Base-by-base conservation (phyloP, 2,888 invertebrate species). In the Melanchra persicariae region DNA sequence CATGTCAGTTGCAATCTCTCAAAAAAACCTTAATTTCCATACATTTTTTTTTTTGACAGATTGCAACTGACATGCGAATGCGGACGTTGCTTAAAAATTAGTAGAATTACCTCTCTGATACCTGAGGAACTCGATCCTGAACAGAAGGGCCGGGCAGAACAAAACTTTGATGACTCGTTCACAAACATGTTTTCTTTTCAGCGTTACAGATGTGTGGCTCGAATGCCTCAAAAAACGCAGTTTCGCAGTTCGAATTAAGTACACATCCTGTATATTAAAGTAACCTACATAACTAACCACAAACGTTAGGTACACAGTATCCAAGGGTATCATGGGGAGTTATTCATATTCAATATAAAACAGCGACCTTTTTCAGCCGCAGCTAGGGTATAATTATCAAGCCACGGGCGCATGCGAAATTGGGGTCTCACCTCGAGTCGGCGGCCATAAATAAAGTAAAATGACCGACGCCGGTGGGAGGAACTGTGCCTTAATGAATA, bases 371-470 rank as follows among this genome's bases (percentile, higher is more conserved):
- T 93, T 93, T 93, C 91, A 94, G 91, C 84, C 88, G 83, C 85
- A 84, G 92, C 94, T 93, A 94, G 93, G 89, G 93, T 95, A 95
- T 95, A 95, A 96, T 95, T 96, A 95, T 94, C 91, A 90, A 92
- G 93, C 91, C 91, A 92, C 91, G 88, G 93, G 91, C 93, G 92
- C 91, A 95, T 94, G 96, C 96, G 92, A 96, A 95, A 96, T 96
- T 95, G 94, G 96, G 95, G 95, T 95, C 94, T 95, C 95, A 95
- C 95, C 95, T 95, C 94, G 91, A 81, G 90, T 89, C 91, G 90
- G 89, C 92, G 91, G 90, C 91, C 92, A 93, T 95, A 95, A 95
- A 95, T 95, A 96, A 96, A 95, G 90, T 90, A 95, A 96, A 94
- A 95, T 94, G 92, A 94, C 89, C 91, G 87, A 87, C 87, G 90